Evolutionary conservation across 2,113 vertebrate species (phyloP).

Genomic region (Rattus norvegicus): DNA sequence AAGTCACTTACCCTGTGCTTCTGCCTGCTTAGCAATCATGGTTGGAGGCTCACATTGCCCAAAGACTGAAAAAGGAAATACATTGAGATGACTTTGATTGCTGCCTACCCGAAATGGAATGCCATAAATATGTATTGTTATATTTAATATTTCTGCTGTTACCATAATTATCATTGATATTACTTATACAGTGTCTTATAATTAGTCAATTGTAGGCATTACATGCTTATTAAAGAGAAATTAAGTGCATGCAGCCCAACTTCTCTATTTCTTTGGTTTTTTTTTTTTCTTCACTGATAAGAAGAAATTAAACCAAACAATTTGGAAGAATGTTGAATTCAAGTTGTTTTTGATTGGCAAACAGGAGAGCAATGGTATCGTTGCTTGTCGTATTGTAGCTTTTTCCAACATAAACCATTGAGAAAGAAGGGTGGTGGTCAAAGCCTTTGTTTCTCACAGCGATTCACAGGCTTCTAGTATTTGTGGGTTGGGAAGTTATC

Average conservation of each 20-base stretch:
- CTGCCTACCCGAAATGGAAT: neutral
- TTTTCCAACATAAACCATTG: neutral
- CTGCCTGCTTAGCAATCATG: neutral
- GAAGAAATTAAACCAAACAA: neutral
- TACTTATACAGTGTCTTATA: neutral
- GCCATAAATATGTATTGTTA: neutral
- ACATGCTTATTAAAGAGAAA: neutral
- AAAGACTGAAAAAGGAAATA: neutral
- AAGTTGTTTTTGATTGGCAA: neutral
- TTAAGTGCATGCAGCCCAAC: neutral
- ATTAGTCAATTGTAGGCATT: neutral
- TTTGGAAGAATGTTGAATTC: neutral
- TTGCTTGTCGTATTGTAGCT: neutral
- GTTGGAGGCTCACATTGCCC: neutral
- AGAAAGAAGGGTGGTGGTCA: neutral
- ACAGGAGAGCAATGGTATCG: neutral
- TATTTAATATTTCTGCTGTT: neutral
- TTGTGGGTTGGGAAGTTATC: neutral
- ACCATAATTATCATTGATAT: neutral
- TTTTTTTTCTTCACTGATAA: constrained; percentile 35
- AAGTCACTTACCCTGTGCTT: neutral
- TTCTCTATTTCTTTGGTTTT: neutral
- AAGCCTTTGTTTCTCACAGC: neutral
- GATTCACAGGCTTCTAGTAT: neutral
- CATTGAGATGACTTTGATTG: neutral